Conservation (phyloP, 1,140 invertebrate species). For the Drosophila asahinai region DNA sequence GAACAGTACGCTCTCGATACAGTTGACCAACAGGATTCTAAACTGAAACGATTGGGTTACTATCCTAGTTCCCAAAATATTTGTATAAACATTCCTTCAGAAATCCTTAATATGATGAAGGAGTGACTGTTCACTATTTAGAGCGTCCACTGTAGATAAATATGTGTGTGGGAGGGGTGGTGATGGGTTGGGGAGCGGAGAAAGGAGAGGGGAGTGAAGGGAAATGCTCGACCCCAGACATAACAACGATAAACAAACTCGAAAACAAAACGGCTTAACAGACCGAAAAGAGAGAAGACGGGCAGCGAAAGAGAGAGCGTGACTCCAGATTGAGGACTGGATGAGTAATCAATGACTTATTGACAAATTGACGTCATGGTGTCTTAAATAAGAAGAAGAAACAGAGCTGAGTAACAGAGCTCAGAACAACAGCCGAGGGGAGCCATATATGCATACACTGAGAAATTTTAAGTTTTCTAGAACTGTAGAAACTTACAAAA, state of each 20-base stretch:
- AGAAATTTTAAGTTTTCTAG: too few relatives aligned
- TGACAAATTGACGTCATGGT: constrained; percentile 26
- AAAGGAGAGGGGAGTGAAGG: not conserved
- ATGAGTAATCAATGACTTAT: constrained; percentile 24
- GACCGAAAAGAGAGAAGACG: not conserved
- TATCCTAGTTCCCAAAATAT: too few relatives aligned
- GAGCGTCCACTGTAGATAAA: not conserved
- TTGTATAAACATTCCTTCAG: not conserved
- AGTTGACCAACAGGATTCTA: not conserved
- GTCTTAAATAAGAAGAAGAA: not conserved
- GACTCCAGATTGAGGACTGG: constrained; percentile 12
- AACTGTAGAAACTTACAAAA: too few relatives aligned
- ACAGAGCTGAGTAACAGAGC: not conserved
- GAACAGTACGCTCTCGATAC: not conserved
- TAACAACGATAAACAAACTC: constrained; percentile 48
- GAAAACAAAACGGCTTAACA: constrained; percentile 32
- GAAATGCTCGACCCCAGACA: constrained; percentile 38
- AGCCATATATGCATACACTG: not conserved
- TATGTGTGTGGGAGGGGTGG: constrained; percentile 3
- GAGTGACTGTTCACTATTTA: not conserved
- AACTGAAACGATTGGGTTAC: too few relatives aligned
- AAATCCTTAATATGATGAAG: not conserved
- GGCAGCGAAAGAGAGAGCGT: constrained; percentile 9
- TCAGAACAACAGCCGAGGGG: not conserved
- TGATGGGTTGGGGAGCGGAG: not conserved